These are phyloP conservation scores for Dichetophora obliterata DNA, from an alignment of 2,888 invertebrate genomes.

Conservation along the genomic window DNA sequence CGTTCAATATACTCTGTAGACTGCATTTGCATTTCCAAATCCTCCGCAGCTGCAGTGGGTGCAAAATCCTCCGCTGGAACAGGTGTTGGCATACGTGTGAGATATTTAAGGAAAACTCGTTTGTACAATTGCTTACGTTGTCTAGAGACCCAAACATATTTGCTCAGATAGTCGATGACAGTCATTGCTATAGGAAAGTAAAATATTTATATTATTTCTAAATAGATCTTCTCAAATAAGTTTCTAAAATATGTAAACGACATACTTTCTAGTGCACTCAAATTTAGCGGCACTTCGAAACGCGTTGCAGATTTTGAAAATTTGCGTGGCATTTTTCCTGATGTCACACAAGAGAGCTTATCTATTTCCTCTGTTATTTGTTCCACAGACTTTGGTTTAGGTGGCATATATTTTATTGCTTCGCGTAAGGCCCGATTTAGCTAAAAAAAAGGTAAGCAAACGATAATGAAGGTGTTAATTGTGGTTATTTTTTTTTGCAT, in stretches of 20 bases:
- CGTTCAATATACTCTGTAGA: slow-evolving; percentile 60
- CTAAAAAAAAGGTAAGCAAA: slow-evolving; percentile 47
- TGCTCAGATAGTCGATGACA: slow-evolving; percentile 79
- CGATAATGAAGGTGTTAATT: neutral
- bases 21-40: slow-evolving; percentile 47
- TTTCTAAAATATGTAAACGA: neutral
- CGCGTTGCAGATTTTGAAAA: slow-evolving; percentile 81
- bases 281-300: slow-evolving; percentile 82
- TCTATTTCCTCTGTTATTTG: slow-evolving; percentile 53
- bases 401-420: slow-evolving; percentile 64
- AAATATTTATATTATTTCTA: neutral
- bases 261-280: slow-evolving; percentile 69
- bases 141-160: slow-evolving; percentile 76
- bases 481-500: neutral
- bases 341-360: slow-evolving; percentile 52
- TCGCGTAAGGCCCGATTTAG: slow-evolving; percentile 65
- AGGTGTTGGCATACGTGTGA: slow-evolving; percentile 52
- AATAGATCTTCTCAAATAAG: no score
- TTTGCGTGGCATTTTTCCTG: slow-evolving; percentile 76
- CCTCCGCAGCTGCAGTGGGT: neutral
- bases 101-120: slow-evolving; percentile 71
- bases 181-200: slow-evolving; percentile 72
- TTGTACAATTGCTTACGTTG: slow-evolving; percentile 73
- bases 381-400: slow-evolving; percentile 48
- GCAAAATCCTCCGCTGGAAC: neutral